phyloP scores from a whole-genome alignment of 1,140 invertebrate genomes.

The Leucophenga varia region DNA sequence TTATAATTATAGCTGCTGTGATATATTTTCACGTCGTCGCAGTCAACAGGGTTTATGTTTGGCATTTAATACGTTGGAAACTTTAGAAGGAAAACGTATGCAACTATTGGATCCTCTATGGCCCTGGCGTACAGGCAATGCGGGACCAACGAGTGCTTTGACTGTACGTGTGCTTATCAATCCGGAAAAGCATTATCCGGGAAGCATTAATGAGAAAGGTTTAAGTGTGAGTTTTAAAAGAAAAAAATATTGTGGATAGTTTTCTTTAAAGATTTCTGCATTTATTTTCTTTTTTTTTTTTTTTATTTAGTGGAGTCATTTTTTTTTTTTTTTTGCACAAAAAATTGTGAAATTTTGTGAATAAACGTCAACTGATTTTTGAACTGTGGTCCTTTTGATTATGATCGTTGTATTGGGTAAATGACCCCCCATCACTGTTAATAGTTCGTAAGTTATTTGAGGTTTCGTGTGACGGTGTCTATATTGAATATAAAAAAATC shows the following conservation, averaged over 20 bases:
- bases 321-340: too few species aligned
- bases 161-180: slow-evolving; percentile 31
- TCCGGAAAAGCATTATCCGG: slow-evolving; percentile 29
- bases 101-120: slow-evolving; percentile 35
- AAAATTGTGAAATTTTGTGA: too few species aligned
- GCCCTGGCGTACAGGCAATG: slow-evolving; percentile 41
- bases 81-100: slow-evolving; percentile 35
- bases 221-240: slow-evolving; percentile 32
- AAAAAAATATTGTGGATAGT: not conserved
- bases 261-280: too few species aligned
- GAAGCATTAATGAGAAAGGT: slow-evolving; percentile 26
- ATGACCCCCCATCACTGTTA: too few species aligned
- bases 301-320: too few species aligned
- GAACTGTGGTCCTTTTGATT: too few species aligned
- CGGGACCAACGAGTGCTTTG: slow-evolving; percentile 38
- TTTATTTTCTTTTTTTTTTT: too few species aligned
- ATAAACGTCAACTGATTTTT: too few species aligned
- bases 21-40: slow-evolving; percentile 41
- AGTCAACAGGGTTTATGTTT: slow-evolving; percentile 63
- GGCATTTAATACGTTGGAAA: slow-evolving; percentile 60
- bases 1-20: slow-evolving; percentile 36
- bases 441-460: too few species aligned
- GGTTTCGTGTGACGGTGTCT: too few species aligned
- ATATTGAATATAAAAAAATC: too few species aligned
- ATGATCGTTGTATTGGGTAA: too few species aligned